Percentiles rank a stretch among this genome's conserved stretches.
Conservation (phyloP, 2,888 invertebrate genomes). For the Cyrtodaria siliqua region DNA sequence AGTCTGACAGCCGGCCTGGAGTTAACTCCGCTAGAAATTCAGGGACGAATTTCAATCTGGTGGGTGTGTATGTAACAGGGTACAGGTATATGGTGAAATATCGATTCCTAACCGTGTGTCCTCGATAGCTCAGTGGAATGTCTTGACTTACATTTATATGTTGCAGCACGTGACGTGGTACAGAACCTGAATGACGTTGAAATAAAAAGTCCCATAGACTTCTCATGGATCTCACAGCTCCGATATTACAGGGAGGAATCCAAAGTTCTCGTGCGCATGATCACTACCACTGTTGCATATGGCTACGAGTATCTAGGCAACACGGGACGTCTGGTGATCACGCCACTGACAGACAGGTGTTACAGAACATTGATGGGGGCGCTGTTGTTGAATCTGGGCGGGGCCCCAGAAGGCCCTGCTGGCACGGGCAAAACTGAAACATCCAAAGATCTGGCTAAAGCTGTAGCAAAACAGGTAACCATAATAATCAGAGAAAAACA, state of each 20-base stretch:
- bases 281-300: conserved; percentile 85
- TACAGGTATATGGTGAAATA: no score
- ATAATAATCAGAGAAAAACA: no score
- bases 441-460: conserved; percentile 85
- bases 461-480: conserved; percentile 85
- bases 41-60: no score
- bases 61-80: no score
- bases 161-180: conserved; percentile 85
- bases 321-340: conserved; percentile 85
- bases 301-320: conserved; percentile 86
- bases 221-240: conserved; percentile 85
- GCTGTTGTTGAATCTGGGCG: conserved; percentile 84
- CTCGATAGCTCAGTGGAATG: no score
- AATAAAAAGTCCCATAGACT: conserved; percentile 80
- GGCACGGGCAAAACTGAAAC: conserved; percentile 86
- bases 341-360: conserved; percentile 86
- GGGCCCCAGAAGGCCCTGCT: conserved; percentile 86
- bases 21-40: no score
- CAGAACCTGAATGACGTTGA: conserved; percentile 73
- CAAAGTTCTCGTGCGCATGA: conserved; percentile 82
- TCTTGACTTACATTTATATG: not conserved
- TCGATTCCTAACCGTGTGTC: no score
- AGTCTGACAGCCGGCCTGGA: no score
- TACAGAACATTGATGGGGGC: conserved; percentile 86
- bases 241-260: conserved; percentile 85